Evolutionary conservation across 2,797 vertebrate genomes (phyloP).

Genomic region (Anisognathus igniventris): DNA sequence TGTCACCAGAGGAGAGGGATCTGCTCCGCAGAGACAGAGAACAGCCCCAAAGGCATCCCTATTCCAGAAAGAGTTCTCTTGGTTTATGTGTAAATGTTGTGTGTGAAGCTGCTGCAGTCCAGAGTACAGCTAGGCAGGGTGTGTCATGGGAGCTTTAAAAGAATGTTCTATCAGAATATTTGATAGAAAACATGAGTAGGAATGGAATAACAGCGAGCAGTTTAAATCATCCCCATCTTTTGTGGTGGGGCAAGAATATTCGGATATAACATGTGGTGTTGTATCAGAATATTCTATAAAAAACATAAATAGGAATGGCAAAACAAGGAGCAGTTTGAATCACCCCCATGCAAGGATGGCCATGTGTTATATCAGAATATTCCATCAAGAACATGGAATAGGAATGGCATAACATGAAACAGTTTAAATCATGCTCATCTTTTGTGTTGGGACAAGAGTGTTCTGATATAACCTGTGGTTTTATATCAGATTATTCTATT

Average conservation of each 20-base stretch:
- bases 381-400: rapidly evolving
- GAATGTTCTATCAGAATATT: too few relatives aligned
- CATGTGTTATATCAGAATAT: background rate
- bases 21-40: background rate
- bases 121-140: background rate
- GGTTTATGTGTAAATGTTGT: background rate
- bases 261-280: too few relatives aligned
- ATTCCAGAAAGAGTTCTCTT: background rate
- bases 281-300: too few relatives aligned
- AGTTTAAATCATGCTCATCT: background rate
- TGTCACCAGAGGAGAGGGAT: background rate
- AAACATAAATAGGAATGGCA: background rate
- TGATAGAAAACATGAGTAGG: too few relatives aligned
- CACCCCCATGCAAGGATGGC: too few relatives aligned
- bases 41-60: background rate
- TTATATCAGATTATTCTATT: too few relatives aligned
- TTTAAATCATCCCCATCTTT: too few relatives aligned
- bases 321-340: background rate
- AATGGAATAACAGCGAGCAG: too few relatives aligned
- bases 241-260: too few relatives aligned
- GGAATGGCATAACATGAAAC: background rate
- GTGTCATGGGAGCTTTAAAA: rapidly evolving
- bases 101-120: background rate
- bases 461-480: too few relatives aligned
- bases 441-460: too few relatives aligned